These are phyloP conservation scores for Spinus olivaceus DNA, from an alignment of 2,797 vertebrate genomes.

Conservation along the genomic window DNA sequence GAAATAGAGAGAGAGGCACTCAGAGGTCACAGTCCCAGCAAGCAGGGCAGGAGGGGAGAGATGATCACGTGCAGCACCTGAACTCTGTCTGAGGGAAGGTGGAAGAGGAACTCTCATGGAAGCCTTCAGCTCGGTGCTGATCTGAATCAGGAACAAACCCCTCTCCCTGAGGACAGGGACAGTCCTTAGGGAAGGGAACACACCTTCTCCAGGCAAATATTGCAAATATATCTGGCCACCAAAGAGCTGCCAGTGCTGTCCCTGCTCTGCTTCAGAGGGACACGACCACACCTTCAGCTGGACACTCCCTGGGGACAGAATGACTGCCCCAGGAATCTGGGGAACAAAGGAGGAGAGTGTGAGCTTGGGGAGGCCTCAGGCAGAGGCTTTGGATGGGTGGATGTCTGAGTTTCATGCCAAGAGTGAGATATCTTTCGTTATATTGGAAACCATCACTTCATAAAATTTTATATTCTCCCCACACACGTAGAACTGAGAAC, in stretches of 20 bases:
- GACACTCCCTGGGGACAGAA: not conserved
- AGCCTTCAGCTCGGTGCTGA: not conserved
- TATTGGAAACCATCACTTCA: conserved; percentile 30
- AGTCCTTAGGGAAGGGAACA: not conserved
- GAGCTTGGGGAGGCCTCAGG: conserved; percentile 12
- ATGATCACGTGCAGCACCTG: not conserved
- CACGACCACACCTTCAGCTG: not conserved
- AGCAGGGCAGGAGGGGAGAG: not conserved
- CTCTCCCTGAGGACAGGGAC: not conserved
- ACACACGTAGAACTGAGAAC: conserved; percentile 8
- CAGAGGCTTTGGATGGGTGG: not conserved
- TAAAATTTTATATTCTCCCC: conserved; percentile 29
- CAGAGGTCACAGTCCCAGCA: not conserved
- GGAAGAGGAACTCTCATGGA: not conserved
- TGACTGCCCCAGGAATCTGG: not conserved
- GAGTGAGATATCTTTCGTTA: conserved; percentile 38
- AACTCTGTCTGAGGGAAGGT: not conserved
- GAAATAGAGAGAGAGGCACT: not conserved
- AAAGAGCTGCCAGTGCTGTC: not conserved
- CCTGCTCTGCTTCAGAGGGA: not conserved
- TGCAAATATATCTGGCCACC: not conserved
- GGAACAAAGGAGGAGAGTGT: not conserved
- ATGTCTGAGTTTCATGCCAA: conserved; percentile 19
- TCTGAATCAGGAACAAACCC: not conserved
- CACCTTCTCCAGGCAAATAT: not conserved